Evolutionary conservation across 2,797 vertebrate genomes (phyloP).

Genomic region (Artibeus jamaicensis): DNA sequence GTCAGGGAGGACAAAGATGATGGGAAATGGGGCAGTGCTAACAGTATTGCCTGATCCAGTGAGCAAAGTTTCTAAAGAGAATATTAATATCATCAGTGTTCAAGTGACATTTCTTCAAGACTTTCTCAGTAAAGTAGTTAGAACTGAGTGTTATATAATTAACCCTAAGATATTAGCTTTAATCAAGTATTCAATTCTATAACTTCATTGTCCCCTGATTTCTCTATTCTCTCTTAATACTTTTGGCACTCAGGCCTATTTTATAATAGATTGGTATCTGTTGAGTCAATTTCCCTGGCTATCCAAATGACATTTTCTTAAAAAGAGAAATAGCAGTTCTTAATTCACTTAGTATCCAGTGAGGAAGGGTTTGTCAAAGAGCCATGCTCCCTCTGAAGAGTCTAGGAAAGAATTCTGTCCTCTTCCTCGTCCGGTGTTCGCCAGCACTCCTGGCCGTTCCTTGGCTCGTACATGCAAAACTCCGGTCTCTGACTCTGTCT

Average conservation of each 20-base stretch:
- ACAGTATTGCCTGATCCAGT: neutral
- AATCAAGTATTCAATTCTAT: conserved; percentile 40
- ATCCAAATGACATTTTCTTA: conserved; percentile 50
- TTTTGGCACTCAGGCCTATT: conserved; percentile 48
- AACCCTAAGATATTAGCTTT: conserved; percentile 58
- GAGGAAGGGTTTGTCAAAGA: too few relatives aligned
- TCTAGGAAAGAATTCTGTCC: neutral
- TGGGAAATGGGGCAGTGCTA: neutral
- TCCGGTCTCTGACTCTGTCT: neutral
- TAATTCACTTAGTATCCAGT: conserved; percentile 22
- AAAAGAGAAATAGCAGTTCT: conserved; percentile 23
- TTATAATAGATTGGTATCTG: conserved; percentile 62
- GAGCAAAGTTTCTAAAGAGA: neutral
- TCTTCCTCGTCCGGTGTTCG: neutral
- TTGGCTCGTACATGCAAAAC: neutral
- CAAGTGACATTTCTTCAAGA: conserved; percentile 4
- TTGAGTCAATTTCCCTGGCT: conserved; percentile 47
- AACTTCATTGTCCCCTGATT: conserved; percentile 42
- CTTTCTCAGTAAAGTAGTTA: conserved; percentile 36
- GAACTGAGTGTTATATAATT: conserved; percentile 52
- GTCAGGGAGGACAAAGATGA: neutral
- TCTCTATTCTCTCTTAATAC: conserved; percentile 30
- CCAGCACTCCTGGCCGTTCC: neutral
- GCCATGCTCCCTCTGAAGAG: neutral
- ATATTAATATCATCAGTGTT: neutral